Evolutionary conservation across 2,113 vertebrate genomes (phyloP).

Genomic region (Cyanoramphus novaezelandiae): DNA sequence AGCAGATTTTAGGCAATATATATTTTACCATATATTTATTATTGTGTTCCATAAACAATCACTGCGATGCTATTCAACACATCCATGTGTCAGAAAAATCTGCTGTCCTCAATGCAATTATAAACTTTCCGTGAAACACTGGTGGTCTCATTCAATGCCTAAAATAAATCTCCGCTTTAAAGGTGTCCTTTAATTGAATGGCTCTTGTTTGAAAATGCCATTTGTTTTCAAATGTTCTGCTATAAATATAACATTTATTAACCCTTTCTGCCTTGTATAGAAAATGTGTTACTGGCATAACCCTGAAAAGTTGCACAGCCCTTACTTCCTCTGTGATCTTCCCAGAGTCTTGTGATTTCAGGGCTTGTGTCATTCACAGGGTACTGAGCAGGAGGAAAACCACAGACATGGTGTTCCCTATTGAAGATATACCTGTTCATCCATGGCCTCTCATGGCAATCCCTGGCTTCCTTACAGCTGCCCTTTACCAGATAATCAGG

Average conservation of each 20-base stretch:
- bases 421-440: background rate
- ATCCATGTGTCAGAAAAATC: background rate
- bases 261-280: background rate
- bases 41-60: background rate
- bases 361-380: background rate
- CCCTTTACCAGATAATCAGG: background rate
- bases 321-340: background rate
- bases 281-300: background rate
- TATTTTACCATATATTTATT: background rate
- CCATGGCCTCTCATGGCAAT: background rate
- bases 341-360: no score
- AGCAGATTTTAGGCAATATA: background rate
- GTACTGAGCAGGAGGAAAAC: background rate
- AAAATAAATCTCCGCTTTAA: background rate
- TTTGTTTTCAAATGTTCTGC: background rate
- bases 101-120: background rate
- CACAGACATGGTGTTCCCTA: accelerated
- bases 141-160: background rate
- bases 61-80: background rate
- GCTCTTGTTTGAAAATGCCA: background rate
- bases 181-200: background rate
- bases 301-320: background rate
- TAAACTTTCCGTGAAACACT: background rate
- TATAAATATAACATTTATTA: background rate
- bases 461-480: background rate